phyloP scores from a whole-genome alignment of 2,113 vertebrate genomes.

The Cranoglanis bouderius region DNA sequence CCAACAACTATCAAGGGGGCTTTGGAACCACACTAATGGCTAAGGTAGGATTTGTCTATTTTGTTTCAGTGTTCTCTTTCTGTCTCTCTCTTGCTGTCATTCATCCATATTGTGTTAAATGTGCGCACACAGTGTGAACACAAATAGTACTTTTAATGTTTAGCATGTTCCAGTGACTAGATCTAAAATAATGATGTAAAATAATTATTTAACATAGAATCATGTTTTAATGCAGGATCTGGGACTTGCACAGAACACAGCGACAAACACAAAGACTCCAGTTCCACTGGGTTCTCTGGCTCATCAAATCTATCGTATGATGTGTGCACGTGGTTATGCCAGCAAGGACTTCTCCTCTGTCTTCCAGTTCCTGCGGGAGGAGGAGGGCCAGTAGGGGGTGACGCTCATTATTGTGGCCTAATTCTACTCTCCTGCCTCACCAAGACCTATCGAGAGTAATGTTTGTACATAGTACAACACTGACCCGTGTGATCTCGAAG shows the following conservation, averaged over 20 bases:
- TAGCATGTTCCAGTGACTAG: not conserved
- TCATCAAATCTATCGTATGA: conserved; percentile 95
- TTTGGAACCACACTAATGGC: conserved; percentile 96
- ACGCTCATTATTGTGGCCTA: conserved; percentile 34
- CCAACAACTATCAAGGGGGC: conserved; percentile 96
- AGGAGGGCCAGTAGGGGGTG: conserved; percentile 79
- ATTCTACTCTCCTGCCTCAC: conserved; percentile 48
- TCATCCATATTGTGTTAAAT: not conserved
- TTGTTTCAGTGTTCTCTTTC: not conserved
- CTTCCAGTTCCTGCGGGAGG: conserved; percentile 96
- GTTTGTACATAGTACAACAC: conserved; percentile 24
- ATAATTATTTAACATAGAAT: not conserved
- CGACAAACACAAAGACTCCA: conserved; percentile 91
- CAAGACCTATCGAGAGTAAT: not conserved
- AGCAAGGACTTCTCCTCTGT: conserved; percentile 97
- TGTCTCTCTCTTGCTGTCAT: not conserved
- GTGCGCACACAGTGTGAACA: not conserved
- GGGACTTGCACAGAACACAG: conserved; percentile 91
- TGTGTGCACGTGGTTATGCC: conserved; percentile 94
- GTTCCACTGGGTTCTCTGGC: conserved; percentile 88
- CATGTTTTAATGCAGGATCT: conserved; percentile 80
- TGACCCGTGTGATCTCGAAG: not conserved
- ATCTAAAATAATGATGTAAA: not conserved
- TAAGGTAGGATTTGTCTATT: conserved; percentile 75
- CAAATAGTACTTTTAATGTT: not conserved